Percentiles rank a stretch among this genome's conserved stretches.
Evolutionary conservation across 2,113 vertebrate species (phyloP).

Genomic region (Proteles cristata): DNA sequence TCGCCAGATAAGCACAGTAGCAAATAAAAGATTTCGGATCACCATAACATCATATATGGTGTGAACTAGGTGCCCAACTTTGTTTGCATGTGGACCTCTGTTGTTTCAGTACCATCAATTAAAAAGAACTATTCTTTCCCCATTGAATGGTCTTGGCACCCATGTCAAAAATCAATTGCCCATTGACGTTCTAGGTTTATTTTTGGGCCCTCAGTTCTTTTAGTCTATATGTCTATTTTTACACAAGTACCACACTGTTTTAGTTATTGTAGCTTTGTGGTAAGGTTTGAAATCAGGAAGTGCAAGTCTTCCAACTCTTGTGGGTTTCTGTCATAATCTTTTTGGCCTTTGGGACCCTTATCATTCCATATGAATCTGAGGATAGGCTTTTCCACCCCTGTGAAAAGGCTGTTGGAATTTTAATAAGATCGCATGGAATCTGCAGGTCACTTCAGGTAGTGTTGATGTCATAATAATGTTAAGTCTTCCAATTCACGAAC

Average conservation of each 20-base stretch:
- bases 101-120: background rate
- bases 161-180: background rate
- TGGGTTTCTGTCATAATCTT: conserved; percentile 5
- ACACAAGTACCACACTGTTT: background rate
- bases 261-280: background rate
- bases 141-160: background rate
- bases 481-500: background rate
- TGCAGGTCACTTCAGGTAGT: background rate
- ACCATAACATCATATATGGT: background rate
- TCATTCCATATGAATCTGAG: background rate
- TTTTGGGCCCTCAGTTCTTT: background rate
- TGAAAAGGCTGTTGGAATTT: background rate
- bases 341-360: background rate
- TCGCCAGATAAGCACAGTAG: background rate
- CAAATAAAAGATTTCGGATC: background rate
- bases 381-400: background rate
- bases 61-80: background rate
- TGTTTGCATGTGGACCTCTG: background rate
- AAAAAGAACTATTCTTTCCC: background rate
- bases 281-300: background rate
- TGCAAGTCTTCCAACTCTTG: background rate
- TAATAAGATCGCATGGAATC: background rate
- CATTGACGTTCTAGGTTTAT: background rate
- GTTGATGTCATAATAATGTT: background rate
- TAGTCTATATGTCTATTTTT: background rate